phyloP scores from a whole-genome alignment of 92 coral and sea anemone species.

The Porites rus region DNA sequence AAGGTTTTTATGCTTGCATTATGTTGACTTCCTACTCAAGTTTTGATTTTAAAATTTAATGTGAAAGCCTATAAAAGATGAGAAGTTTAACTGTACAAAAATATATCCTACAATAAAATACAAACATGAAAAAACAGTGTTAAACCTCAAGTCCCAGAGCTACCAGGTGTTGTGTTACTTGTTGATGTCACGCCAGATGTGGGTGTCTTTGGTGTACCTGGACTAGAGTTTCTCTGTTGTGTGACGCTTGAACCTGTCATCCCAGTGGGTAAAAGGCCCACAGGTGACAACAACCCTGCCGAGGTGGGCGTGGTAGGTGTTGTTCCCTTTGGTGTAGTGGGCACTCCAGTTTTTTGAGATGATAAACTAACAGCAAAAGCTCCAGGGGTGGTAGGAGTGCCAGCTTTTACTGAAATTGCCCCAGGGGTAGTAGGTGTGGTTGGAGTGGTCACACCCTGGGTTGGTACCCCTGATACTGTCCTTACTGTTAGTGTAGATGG shows the following conservation, averaged over 20 bases:
- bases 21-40: too few relatives aligned
- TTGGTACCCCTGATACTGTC: constrained; percentile 40
- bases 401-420: constrained; percentile 55
- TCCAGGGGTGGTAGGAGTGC: constrained; percentile 72
- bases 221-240: constrained; percentile 1
- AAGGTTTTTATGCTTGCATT: too few relatives aligned
- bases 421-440: constrained; percentile 80
- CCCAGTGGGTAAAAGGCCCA: constrained; percentile 32
- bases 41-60: too few relatives aligned
- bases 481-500: constrained; percentile 76
- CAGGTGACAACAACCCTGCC: constrained; percentile 22
- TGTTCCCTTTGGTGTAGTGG: constrained; percentile 76
- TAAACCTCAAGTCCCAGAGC: constrained; percentile 13
- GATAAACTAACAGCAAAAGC: constrained; percentile 65
- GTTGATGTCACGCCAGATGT: constrained; percentile 9
- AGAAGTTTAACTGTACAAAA: neutral
- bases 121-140: neutral
- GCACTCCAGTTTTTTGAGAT: constrained; percentile 65
- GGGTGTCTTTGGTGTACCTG: constrained; percentile 18
- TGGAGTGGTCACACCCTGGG: constrained; percentile 68
- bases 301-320: constrained; percentile 57
- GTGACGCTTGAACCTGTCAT: neutral
- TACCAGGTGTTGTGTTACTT: constrained; percentile 32
- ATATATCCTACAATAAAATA: neutral
- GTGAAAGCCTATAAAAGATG: too few relatives aligned